Evolutionary conservation across 2,797 vertebrate species (phyloP).

Genomic region (Thripadectes ignobilis): DNA sequence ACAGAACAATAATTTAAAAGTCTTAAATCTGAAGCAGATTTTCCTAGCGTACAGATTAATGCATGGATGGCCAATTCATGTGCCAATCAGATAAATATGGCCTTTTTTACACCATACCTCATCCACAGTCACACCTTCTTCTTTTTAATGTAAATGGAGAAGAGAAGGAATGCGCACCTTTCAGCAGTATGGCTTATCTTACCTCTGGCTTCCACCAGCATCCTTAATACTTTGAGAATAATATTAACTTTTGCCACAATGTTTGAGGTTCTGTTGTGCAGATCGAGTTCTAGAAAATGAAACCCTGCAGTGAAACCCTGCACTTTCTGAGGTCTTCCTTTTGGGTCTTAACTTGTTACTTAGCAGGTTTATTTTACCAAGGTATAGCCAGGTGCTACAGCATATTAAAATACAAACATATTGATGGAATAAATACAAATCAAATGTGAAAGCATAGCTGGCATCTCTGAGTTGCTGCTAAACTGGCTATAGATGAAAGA

Average conservation of each 20-base stretch:
- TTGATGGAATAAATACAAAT: conserved; percentile 29
- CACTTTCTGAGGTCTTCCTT: not conserved
- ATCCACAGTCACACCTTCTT: not conserved
- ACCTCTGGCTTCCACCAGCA: not conserved
- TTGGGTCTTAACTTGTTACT: not conserved
- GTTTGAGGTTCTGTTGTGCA: not conserved
- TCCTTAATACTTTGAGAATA: not conserved
- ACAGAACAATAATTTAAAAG: not conserved
- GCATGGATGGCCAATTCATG: not conserved
- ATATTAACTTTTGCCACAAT: not conserved
- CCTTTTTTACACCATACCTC: not conserved
- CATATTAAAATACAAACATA: not conserved
- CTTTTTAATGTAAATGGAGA: not conserved
- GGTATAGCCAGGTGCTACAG: not conserved
- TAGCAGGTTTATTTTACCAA: not conserved
- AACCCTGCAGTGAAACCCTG: not conserved
- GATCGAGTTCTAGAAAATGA: not conserved
- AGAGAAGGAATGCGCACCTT: not conserved
- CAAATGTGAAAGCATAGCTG: conserved; percentile 36
- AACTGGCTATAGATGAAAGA: conserved; percentile 36
- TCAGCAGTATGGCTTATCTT: not conserved
- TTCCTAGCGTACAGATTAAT: not conserved
- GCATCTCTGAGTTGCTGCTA: conserved; percentile 28
- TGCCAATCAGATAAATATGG: not conserved
- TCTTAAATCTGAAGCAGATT: not conserved